These are phyloP conservation scores for Pegoplata infirma DNA, from an alignment of 2,888 invertebrate genomes.

Conservation along the genomic window DNA sequence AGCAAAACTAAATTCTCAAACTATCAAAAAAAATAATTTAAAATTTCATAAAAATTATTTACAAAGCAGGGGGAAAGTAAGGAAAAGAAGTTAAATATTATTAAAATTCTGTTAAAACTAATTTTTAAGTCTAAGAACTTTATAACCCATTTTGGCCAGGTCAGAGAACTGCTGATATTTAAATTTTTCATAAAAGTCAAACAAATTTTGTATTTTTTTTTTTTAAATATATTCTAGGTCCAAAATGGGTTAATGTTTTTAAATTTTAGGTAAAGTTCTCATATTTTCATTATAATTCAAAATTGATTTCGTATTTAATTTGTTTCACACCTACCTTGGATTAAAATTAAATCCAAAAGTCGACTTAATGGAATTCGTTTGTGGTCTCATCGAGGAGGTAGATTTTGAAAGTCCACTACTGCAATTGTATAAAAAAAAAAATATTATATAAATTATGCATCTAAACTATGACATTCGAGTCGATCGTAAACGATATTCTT, in stretches of 20 bases:
- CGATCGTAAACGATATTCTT: too few species aligned
- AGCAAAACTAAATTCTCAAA: conserved; percentile 49
- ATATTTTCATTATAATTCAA: neutral
- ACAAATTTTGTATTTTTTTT: too few species aligned
- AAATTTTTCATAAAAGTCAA: too few species aligned
- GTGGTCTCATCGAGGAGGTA: conserved; percentile 74
- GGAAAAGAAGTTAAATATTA: conserved; percentile 28
- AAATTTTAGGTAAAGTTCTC: neutral
- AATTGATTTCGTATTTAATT: neutral
- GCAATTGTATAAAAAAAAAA: conserved; percentile 55
- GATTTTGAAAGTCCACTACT: conserved; percentile 78
- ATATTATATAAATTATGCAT: too few species aligned
- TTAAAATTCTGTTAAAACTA: conserved; percentile 16
- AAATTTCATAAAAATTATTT: conserved; percentile 53
- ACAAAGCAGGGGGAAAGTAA: conserved; percentile 61
- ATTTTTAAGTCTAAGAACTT: too few species aligned
- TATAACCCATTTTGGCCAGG: too few species aligned
- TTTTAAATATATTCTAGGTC: too few species aligned
- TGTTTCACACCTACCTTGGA: conserved; percentile 53
- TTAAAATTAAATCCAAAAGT: conserved; percentile 76
- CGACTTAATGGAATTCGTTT: conserved; percentile 77
- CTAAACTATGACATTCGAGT: too few species aligned
- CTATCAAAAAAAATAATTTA: neutral
- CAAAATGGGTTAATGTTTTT: too few species aligned
- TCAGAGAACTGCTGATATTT: too few species aligned